Evolutionary conservation across 1,140 invertebrate genomes (phyloP).

Genomic region (Chrysoperla carnea): DNA sequence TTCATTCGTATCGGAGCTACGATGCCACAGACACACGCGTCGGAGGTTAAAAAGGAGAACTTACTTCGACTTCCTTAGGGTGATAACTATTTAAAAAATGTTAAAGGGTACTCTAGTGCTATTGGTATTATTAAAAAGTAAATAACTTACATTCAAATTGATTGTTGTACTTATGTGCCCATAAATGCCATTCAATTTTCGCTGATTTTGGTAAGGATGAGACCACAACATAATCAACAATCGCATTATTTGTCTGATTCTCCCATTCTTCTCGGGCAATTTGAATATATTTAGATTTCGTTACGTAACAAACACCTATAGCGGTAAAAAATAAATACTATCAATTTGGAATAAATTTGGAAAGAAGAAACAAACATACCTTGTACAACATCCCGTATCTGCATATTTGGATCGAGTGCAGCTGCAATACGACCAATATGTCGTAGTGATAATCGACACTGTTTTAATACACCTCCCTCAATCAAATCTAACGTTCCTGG

Average conservation of each 20-base stretch:
- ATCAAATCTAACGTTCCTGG: slow-evolving; percentile 63
- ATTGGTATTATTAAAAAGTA: no score
- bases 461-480: slow-evolving; percentile 49
- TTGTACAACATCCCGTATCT: slow-evolving; percentile 61
- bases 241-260: slow-evolving; percentile 66
- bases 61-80: no score
- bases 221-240: slow-evolving; percentile 73
- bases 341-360: no score
- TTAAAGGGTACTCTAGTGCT: no score
- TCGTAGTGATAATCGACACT: slow-evolving; percentile 64
- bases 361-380: slow-evolving; percentile 19
- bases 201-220: slow-evolving; percentile 58
- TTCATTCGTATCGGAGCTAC: no score
- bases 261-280: slow-evolving; percentile 64
- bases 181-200: slow-evolving; percentile 83
- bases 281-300: slow-evolving; percentile 43
- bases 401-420: slow-evolving; percentile 54
- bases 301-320: slow-evolving; percentile 67
- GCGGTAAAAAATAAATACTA: slow-evolving; percentile 3
- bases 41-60: no score
- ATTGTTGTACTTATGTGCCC: slow-evolving; percentile 71
- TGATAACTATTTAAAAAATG: no score
- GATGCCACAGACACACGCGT: no score
- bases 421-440: slow-evolving; percentile 65
- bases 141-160: slow-evolving; percentile 64